Conservation (phyloP, 2,113 vertebrate species). For the Mesoclemmys tuberculata region DNA sequence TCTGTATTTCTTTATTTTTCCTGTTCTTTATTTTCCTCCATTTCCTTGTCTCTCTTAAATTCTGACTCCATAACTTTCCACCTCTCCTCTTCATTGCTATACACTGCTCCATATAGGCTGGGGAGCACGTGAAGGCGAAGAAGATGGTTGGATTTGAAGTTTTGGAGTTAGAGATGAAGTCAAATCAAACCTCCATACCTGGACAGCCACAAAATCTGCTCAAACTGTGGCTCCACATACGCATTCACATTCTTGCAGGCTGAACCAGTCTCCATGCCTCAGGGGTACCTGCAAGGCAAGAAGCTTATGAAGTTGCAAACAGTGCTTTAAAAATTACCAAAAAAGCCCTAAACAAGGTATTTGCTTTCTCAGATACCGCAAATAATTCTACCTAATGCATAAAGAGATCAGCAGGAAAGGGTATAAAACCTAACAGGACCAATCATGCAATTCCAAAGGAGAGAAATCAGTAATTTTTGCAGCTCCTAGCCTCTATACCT, state of each 20-base stretch:
- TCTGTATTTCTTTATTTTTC: neutral
- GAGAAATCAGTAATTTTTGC: neutral
- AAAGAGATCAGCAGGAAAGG: neutral
- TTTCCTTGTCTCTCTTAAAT: neutral
- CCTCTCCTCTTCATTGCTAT: neutral
- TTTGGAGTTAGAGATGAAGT: neutral
- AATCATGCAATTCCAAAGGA: conserved; percentile 27
- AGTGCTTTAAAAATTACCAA: neutral
- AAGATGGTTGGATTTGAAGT: neutral
- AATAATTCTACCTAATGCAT: neutral
- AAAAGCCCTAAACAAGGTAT: conserved; percentile 47
- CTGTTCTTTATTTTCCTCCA: neutral
- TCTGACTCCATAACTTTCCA: neutral
- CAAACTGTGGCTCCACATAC: neutral
- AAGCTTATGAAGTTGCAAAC: conserved; percentile 1
- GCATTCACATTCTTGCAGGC: neutral
- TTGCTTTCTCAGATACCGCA: conserved; percentile 24
- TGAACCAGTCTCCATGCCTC: neutral
- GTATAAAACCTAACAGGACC: conserved; percentile 25
- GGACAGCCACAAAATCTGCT: neutral
- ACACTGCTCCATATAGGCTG: neutral
- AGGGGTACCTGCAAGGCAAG: neutral
- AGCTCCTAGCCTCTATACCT: neutral
- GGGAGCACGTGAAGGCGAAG: neutral
- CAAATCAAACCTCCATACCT: neutral